Conservation (phyloP, 2,888 invertebrate species). For the Drosophila setosimentum region DNA sequence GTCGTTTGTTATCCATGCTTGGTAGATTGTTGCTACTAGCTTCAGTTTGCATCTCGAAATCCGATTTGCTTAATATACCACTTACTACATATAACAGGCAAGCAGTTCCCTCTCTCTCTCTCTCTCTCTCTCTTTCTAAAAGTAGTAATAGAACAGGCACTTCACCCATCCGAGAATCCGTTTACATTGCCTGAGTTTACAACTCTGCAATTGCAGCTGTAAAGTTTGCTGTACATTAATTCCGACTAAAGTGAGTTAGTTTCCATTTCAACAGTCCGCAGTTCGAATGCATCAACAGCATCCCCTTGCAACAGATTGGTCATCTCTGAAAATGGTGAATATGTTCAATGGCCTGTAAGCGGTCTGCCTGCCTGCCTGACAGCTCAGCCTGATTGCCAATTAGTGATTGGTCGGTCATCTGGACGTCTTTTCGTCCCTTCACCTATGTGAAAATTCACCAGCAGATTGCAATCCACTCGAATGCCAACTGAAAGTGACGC, state of each 20-base stretch:
- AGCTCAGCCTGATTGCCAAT: slow-evolving; percentile 58
- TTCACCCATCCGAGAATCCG: slow-evolving; percentile 8
- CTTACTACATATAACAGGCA: slow-evolving; percentile 3
- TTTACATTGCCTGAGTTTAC: slow-evolving; percentile 50
- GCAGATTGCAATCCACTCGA: slow-evolving; percentile 27
- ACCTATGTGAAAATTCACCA: slow-evolving; percentile 6
- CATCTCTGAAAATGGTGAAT: slow-evolving; percentile 27
- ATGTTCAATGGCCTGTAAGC: slow-evolving; percentile 62
- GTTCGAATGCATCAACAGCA: not conserved
- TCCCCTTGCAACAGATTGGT: slow-evolving; percentile 30
- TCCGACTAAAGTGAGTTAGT: slow-evolving; percentile 60
- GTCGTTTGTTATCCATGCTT: slow-evolving; percentile 63
- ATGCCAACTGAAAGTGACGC: slow-evolving; percentile 32
- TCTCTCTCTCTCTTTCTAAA: not conserved
- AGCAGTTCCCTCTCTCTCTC: not conserved
- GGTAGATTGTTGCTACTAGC: slow-evolving; percentile 24
- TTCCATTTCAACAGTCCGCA: slow-evolving; percentile 62
- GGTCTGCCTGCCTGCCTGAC: slow-evolving; percentile 31
- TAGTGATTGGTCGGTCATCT: slow-evolving; percentile 50
- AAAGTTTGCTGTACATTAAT: slow-evolving; percentile 60
- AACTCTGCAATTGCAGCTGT: slow-evolving; percentile 47
- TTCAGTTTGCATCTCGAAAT: slow-evolving; percentile 12
- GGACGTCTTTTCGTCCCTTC: slow-evolving; percentile 2
- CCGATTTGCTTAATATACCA: slow-evolving; percentile 31
- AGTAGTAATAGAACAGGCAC: slow-evolving; percentile 8